Percentiles rank a stretch among this genome's conserved stretches.
phyloP scores from a whole-genome alignment of 2,113 vertebrate species.

The Heptranchias perlo region DNA sequence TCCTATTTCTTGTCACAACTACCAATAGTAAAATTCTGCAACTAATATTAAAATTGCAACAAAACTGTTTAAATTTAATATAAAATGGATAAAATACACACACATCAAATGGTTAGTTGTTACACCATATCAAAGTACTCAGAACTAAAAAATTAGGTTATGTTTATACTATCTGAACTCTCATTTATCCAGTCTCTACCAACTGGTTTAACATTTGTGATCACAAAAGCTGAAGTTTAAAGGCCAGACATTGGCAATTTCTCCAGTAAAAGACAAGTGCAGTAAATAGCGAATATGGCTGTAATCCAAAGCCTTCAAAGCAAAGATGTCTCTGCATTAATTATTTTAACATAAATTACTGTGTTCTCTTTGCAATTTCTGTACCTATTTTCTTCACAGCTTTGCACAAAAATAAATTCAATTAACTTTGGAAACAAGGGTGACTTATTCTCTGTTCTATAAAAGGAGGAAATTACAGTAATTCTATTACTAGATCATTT shows the following conservation, averaged over 20 bases:
- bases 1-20: background rate
- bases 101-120: background rate
- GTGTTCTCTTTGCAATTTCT: background rate
- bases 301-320: background rate
- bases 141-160: slow-evolving; percentile 18
- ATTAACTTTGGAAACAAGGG: background rate
- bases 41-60: background rate
- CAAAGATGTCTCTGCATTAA: background rate
- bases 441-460: background rate
- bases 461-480: background rate
- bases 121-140: background rate
- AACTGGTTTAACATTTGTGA: background rate
- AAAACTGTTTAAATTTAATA: background rate
- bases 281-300: background rate
- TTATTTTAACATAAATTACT: background rate
- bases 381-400: background rate
- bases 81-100: background rate
- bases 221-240: background rate
- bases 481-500: background rate
- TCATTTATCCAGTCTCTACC: background rate
- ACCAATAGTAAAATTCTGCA: background rate
- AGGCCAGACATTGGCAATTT: background rate
- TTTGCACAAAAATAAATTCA: background rate
- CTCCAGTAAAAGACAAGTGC: background rate
- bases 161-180: background rate